These are phyloP conservation scores for Trachemys scripta DNA, from an alignment of 2,113 vertebrate genomes.

Conservation along the genomic window DNA sequence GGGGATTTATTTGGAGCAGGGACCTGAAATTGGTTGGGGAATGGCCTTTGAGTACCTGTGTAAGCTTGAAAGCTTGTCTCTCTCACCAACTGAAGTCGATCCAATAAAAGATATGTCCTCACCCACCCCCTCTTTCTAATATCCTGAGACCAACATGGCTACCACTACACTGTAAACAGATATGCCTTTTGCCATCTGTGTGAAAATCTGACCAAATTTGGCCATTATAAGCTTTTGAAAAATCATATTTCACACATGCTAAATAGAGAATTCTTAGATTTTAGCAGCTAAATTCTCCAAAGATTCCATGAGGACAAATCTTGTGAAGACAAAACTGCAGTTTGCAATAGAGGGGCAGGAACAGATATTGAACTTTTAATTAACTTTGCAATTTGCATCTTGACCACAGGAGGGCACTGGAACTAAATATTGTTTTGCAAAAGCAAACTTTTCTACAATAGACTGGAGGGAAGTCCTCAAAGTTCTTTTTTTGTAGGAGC, in stretches of 20 bases:
- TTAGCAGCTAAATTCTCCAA: neutral
- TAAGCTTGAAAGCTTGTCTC: too few species aligned
- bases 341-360: neutral
- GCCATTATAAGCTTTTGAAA: neutral
- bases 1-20: too few species aligned
- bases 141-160: too few species aligned
- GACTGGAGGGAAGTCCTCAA: neutral
- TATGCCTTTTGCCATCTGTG: neutral
- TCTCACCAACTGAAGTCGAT: too few species aligned
- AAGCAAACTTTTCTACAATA: accelerated
- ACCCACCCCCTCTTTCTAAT: too few species aligned
- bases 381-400: slow-evolving; percentile 23
- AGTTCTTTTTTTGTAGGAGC: neutral
- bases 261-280: neutral
- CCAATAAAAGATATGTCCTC: too few species aligned
- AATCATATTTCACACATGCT: neutral
- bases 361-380: neutral
- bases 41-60: too few species aligned
- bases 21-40: too few species aligned
- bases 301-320: neutral
- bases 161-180: too few species aligned
- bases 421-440: neutral
- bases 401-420: slow-evolving; percentile 70
- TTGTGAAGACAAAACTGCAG: accelerated
- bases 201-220: neutral